Percentiles rank a stretch among this genome's conserved stretches.
phyloP scores from a whole-genome alignment of 2,888 invertebrate species.

The Xanthorhoe spadicearia region DNA sequence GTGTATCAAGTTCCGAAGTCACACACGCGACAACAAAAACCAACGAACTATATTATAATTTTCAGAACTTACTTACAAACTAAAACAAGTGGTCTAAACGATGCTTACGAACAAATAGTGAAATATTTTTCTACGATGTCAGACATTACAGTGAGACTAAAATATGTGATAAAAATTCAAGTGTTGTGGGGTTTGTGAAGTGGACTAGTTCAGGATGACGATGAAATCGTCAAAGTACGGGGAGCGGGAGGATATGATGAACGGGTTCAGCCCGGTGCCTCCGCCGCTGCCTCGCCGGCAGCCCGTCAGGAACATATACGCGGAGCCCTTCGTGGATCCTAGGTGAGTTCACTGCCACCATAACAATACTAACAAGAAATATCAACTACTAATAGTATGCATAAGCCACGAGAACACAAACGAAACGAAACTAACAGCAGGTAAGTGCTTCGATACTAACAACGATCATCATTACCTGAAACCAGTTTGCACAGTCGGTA shows the following conservation, averaged over 20 bases:
- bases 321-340: constrained; percentile 87
- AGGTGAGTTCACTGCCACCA: constrained; percentile 68
- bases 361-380: constrained; percentile 10
- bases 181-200: constrained; percentile 76
- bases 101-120: constrained; percentile 53
- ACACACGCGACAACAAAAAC: constrained; percentile 21
- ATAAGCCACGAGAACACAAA: background rate
- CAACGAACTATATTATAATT: constrained; percentile 14
- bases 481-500: constrained; percentile 3
- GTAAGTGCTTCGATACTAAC: constrained; percentile 21
- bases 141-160: constrained; percentile 61
- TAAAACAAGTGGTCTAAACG: constrained; percentile 48
- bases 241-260: constrained; percentile 83
- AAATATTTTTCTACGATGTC: constrained; percentile 48
- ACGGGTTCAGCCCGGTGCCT: constrained; percentile 84
- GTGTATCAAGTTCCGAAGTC: constrained; percentile 17
- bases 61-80: constrained; percentile 27
- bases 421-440: constrained; percentile 13
- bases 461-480: background rate
- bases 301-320: constrained; percentile 87
- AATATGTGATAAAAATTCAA: constrained; percentile 70
- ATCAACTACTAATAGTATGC: background rate
- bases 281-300: constrained; percentile 87
- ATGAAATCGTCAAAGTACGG: constrained; percentile 86
- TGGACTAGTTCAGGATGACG: constrained; percentile 83